Evolutionary conservation across 1,140 invertebrate genomes (phyloP).

Genomic region (Oryctes rhinoceros): DNA sequence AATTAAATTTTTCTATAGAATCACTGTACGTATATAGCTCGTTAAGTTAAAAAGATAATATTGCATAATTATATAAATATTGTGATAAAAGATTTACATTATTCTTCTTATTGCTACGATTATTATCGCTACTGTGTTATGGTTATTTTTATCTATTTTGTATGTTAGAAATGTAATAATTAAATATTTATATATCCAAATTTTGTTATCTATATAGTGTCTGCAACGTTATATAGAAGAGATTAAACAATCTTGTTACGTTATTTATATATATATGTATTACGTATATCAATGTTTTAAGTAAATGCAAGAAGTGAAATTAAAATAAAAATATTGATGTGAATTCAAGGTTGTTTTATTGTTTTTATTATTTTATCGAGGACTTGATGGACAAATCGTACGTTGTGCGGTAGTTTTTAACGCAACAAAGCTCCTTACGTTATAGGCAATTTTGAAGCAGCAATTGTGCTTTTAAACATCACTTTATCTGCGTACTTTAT

Average conservation of each 20-base stretch:
- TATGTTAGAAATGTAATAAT: not conserved
- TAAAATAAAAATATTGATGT: not conserved
- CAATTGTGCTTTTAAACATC: too few relatives aligned
- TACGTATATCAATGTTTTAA: too few relatives aligned
- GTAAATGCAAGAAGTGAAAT: not conserved
- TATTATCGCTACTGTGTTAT: conserved; percentile 12
- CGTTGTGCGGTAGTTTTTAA: too few relatives aligned
- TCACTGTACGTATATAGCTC: too few relatives aligned
- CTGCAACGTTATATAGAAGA: too few relatives aligned
- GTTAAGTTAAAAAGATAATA: not conserved
- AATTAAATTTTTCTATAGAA: too few relatives aligned
- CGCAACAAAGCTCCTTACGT: too few relatives aligned
- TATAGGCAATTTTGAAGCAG: too few relatives aligned
- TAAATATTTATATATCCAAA: not conserved
- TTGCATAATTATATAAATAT: not conserved
- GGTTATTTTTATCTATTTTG: conserved; percentile 10
- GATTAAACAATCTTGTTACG: too few relatives aligned
- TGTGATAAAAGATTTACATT: not conserved
- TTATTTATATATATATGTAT: too few relatives aligned
- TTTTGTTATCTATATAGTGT: not conserved
- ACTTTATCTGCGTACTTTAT: too few relatives aligned
- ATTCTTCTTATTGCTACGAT: too few relatives aligned
- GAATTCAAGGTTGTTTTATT: not conserved
- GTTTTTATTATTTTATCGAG: not conserved
- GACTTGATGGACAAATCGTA: not conserved